These are phyloP conservation scores for Drosophila nr. fundita DNA, from an alignment of 2,888 invertebrate species.

Conservation along the genomic window DNA sequence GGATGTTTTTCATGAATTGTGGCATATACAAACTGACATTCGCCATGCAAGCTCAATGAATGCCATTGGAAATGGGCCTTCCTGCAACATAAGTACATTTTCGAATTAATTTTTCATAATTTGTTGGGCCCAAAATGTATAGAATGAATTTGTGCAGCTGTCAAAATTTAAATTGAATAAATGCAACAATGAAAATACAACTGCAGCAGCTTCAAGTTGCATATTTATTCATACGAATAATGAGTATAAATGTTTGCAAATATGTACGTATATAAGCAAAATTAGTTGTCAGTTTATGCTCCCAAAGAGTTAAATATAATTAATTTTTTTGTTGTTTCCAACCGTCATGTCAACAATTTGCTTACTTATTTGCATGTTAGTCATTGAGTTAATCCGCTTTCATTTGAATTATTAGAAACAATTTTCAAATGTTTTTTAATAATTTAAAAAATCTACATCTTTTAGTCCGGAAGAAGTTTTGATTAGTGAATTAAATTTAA, in stretches of 20 bases:
- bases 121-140: slow-evolving; percentile 18
- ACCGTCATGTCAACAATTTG: not conserved
- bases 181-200: slow-evolving; percentile 22
- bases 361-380: not conserved
- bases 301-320: not conserved
- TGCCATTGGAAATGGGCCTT: not conserved
- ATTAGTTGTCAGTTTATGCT: not conserved
- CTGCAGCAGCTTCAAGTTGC: slow-evolving; percentile 13
- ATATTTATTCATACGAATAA: slow-evolving; percentile 2
- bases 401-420: not conserved
- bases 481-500: not conserved
- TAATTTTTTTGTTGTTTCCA: not conserved
- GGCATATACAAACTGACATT: slow-evolving; percentile 13
- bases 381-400: not conserved
- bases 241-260: not conserved
- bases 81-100: slow-evolving; percentile 15
- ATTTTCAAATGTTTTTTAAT: not conserved
- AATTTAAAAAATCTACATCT: not conserved
- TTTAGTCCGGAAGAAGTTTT: not conserved
- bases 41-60: slow-evolving; percentile 13
- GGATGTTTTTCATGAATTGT: slow-evolving; percentile 5
- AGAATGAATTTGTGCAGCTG: slow-evolving; percentile 33
- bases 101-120: slow-evolving; percentile 44
- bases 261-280: not conserved
- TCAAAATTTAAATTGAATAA: slow-evolving; percentile 29